phyloP scores from a whole-genome alignment of 2,113 vertebrate species.

The Xenopus borealis region DNA sequence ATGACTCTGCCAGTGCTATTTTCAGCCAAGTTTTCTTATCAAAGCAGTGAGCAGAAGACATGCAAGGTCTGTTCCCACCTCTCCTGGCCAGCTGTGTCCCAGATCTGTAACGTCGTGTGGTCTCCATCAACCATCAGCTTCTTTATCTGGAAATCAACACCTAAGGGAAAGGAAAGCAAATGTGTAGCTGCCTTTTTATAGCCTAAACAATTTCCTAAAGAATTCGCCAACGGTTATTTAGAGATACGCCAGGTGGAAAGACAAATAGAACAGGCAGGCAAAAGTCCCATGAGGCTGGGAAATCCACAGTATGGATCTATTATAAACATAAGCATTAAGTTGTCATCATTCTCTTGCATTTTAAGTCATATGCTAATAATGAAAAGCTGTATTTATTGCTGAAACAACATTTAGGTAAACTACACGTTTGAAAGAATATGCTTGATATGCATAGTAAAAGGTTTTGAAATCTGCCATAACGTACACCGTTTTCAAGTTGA shows the following conservation, averaged over 20 bases:
- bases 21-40: constrained; percentile 14
- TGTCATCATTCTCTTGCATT: too few species aligned
- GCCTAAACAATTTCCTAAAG: too few species aligned
- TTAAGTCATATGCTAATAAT: too few species aligned
- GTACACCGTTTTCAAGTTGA: too few species aligned
- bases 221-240: neutral
- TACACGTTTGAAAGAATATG: too few species aligned
- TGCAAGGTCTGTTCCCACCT: constrained; percentile 49
- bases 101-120: constrained; percentile 65
- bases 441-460: too few species aligned
- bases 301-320: neutral
- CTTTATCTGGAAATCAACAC: constrained; percentile 75
- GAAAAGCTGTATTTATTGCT: too few species aligned
- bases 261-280: neutral
- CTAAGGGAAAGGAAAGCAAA: constrained; percentile 45
- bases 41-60: neutral
- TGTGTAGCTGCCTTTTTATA: too few species aligned
- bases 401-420: too few species aligned
- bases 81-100: constrained; percentile 73
- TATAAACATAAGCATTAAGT: neutral
- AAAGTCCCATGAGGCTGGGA: neutral
- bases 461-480: too few species aligned
- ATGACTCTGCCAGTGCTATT: constrained; percentile 5
- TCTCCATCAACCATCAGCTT: constrained; percentile 71
- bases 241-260: neutral